Evolutionary conservation across 2,888 invertebrate species (phyloP).

Genomic region (Acleris emargana): DNA sequence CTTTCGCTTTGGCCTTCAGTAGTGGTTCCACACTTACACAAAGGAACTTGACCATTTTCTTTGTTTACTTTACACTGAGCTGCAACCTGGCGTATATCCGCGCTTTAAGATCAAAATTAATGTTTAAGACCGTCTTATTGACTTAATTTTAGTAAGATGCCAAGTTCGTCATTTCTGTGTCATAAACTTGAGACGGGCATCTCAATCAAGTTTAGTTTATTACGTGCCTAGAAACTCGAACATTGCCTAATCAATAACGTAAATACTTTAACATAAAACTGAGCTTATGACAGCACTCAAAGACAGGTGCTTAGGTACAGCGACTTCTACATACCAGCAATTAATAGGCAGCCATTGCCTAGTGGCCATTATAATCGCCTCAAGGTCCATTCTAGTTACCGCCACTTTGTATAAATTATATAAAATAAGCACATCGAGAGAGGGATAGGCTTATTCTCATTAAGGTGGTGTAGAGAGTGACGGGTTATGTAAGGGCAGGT

Average conservation of each 20-base stretch:
- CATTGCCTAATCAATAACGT: neutral
- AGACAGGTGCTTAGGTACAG: slow-evolving; percentile 32
- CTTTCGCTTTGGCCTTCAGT: slow-evolving; percentile 31
- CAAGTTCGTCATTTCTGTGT: too few species aligned
- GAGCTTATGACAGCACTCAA: slow-evolving; percentile 19
- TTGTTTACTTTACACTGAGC: neutral
- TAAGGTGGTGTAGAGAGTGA: slow-evolving; percentile 65
- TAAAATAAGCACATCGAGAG: slow-evolving; percentile 77
- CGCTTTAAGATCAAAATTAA: too few species aligned
- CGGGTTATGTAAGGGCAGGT: slow-evolving; percentile 77
- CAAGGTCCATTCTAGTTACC: slow-evolving; percentile 80
- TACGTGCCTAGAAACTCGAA: too few species aligned
- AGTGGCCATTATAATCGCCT: slow-evolving; percentile 76
- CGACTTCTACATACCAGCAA: slow-evolving; percentile 48
- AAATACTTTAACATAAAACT: neutral
- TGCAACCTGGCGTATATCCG: too few species aligned
- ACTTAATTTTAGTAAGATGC: too few species aligned
- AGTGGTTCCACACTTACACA: slow-evolving; percentile 18
- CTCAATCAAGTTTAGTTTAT: too few species aligned
- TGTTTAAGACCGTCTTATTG: too few species aligned
- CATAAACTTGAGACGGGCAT: too few species aligned
- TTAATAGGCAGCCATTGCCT: slow-evolving; percentile 59
- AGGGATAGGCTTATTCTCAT: slow-evolving; percentile 62
- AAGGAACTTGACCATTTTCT: slow-evolving; percentile 7
- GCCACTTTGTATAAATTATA: slow-evolving; percentile 82